phyloP scores from a whole-genome alignment of 1,140 invertebrate species.

The Idris sp. region DNA sequence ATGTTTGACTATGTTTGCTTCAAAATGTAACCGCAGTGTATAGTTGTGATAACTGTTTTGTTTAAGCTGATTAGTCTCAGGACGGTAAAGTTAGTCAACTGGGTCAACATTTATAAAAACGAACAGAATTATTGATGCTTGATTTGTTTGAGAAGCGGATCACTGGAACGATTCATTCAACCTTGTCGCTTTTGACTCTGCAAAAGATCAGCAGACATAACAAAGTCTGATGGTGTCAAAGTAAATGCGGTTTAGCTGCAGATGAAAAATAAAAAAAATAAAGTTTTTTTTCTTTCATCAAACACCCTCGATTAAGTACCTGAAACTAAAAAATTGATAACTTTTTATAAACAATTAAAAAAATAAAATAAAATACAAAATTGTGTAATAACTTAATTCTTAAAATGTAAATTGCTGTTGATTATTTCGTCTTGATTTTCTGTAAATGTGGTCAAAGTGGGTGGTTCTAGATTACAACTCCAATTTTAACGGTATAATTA shows the following conservation, averaged over 20 bases:
- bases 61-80: constrained; percentile 20
- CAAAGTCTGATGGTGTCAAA: constrained; percentile 36
- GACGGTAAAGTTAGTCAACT: constrained; percentile 21
- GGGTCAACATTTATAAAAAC: constrained; percentile 48
- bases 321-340: no score
- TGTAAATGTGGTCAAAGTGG: constrained; percentile 47
- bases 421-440: constrained; percentile 4
- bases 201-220: constrained; percentile 49
- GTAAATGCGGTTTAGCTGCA: constrained; percentile 45
- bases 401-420: no score
- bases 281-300: constrained; percentile 17
- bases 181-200: constrained; percentile 53
- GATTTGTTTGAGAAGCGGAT: constrained; percentile 61
- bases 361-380: no score
- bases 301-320: constrained; percentile 34
- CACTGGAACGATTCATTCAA: constrained; percentile 62
- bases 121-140: constrained; percentile 54
- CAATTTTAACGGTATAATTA: constrained; percentile 69
- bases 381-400: no score
- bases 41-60: no score
- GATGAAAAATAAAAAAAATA: constrained; percentile 50
- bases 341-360: no score
- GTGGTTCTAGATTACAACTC: constrained; percentile 64
- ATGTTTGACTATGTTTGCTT: no score
- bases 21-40: no score